Conservation (phyloP, 2,113 vertebrate genomes). For the Aldabrachelys gigantea region DNA sequence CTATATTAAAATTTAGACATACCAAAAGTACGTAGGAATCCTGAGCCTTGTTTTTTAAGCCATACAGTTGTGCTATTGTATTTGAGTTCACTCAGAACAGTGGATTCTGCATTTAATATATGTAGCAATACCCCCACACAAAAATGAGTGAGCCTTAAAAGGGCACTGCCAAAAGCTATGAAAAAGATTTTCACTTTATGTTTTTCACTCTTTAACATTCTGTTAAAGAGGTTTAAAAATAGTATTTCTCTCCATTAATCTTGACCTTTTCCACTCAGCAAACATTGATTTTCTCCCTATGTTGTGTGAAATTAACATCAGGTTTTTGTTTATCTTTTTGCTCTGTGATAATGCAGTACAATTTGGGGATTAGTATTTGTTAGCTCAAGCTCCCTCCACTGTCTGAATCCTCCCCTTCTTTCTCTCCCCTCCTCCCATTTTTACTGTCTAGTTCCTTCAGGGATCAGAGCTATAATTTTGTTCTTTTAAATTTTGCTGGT, state of each 20-base stretch:
- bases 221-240: conserved; percentile 47
- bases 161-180: conserved; percentile 41
- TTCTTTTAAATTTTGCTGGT: conserved; percentile 26
- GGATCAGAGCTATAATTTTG: conserved; percentile 22
- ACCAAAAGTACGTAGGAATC: conserved; percentile 22
- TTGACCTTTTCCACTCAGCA: conserved; percentile 52
- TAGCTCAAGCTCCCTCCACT: background rate
- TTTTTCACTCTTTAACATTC: conserved; percentile 51
- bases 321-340: background rate
- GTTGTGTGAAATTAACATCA: background rate
- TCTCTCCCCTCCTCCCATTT: background rate
- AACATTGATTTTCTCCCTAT: background rate
- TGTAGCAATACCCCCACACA: background rate
- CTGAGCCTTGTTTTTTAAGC: conserved; percentile 14
- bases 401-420: background rate
- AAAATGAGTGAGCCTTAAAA: conserved; percentile 60
- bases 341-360: background rate
- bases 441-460: background rate
- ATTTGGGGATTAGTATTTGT: background rate
- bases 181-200: conserved; percentile 32
- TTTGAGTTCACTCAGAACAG: background rate
- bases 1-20: conserved; percentile 45
- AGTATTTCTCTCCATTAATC: conserved; percentile 4
- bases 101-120: conserved; percentile 2
- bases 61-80: conserved; percentile 2